Conservation (phyloP, 1,140 invertebrate genomes). For the Galendromus occidentalis region DNA sequence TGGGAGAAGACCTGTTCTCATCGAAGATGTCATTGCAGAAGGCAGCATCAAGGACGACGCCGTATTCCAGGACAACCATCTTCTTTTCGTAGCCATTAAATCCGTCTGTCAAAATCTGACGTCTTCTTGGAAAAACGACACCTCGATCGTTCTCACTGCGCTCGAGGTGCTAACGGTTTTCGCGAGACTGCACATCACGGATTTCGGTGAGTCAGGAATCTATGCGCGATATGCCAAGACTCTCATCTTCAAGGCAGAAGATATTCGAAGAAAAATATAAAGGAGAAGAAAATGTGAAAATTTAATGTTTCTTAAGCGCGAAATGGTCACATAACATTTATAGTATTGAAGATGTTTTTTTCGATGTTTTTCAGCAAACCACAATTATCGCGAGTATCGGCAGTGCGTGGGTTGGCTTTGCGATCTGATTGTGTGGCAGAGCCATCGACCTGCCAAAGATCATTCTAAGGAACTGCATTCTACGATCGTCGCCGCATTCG, state of each 20-base stretch:
- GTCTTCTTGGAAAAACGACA: slow-evolving; percentile 82
- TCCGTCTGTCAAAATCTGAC: slow-evolving; percentile 80
- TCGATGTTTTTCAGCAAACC: slow-evolving; percentile 6
- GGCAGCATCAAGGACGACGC: background rate
- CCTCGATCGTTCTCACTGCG: slow-evolving; percentile 82
- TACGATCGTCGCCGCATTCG: slow-evolving; percentile 82
- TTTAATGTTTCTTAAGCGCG: too few species aligned
- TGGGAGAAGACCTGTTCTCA: too few species aligned
- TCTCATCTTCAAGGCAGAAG: too few species aligned
- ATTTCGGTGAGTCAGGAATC: slow-evolving; percentile 42
- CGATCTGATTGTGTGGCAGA: slow-evolving; percentile 89
- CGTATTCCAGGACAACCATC: slow-evolving; percentile 12
- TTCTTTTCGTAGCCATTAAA: slow-evolving; percentile 75
- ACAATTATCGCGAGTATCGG: slow-evolving; percentile 12
- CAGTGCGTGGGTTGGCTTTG: slow-evolving; percentile 90
- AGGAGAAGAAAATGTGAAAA: too few species aligned
- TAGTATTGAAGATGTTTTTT: background rate
- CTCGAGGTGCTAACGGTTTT: slow-evolving; percentile 72
- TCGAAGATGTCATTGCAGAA: background rate
- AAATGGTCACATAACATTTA: too few species aligned
- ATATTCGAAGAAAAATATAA: too few species aligned
- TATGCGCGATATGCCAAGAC: too few species aligned
- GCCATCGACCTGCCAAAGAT: slow-evolving; percentile 73
- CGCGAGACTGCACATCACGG: slow-evolving; percentile 58
- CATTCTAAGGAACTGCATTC: slow-evolving; percentile 97